Evolutionary conservation across 2,888 invertebrate genomes (phyloP).

Genomic region (Dioctria linearis): DNA sequence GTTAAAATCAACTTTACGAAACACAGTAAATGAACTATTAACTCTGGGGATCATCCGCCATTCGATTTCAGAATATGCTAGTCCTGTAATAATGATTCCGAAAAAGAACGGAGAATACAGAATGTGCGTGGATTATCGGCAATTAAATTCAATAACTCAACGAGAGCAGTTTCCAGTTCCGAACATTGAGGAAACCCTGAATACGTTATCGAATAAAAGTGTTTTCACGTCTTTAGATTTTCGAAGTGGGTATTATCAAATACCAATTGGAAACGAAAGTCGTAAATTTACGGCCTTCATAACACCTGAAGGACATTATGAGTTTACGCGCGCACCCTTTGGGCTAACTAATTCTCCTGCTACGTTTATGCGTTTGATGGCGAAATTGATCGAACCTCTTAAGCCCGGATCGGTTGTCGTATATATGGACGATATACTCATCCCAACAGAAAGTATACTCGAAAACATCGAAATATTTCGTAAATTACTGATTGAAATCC

Average conservation of each 20-base stretch:
- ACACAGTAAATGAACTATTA: conserved; percentile 58
- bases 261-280: conserved; percentile 12
- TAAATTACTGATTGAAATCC: neutral
- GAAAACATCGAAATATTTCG: neutral
- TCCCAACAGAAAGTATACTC: neutral
- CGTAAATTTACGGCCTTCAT: conserved; percentile 60
- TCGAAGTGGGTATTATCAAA: no score
- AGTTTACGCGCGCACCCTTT: conserved; percentile 62
- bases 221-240: conserved; percentile 49
- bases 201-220: neutral
- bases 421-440: conserved; percentile 9
- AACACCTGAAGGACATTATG: conserved; percentile 62
- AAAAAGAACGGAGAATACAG: conserved; percentile 62
- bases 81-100: conserved; percentile 62
- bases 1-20: neutral
- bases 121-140: conserved; percentile 62
- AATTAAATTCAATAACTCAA: conserved; percentile 61
- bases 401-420: neutral
- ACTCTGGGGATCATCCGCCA: conserved; percentile 62
- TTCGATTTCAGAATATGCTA: conserved; percentile 63
- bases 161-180: conserved; percentile 60
- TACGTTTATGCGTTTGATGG: conserved; percentile 55
- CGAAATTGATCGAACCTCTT: no score
- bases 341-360: conserved; percentile 62
- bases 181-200: conserved; percentile 60